A percentile compares a stretch with the other conserved stretches of the same genome.
Conservation (phyloP, 2,113 vertebrate genomes). For the Embiotoca jacksoni region DNA sequence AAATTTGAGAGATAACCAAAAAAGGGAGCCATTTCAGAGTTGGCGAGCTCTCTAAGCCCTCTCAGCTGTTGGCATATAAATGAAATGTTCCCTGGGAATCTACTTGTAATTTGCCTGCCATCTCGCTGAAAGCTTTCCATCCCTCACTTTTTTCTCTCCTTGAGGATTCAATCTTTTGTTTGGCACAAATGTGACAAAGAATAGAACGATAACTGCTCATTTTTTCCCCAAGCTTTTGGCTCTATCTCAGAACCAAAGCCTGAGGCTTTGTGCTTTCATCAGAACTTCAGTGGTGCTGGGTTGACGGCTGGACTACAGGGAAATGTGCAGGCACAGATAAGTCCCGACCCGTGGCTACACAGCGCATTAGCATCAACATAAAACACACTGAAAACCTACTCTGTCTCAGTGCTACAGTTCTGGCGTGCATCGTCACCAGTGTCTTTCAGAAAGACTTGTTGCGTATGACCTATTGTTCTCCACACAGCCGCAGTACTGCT, state of each 20-base stretch:
- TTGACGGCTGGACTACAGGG: slow-evolving; percentile 55
- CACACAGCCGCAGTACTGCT: slow-evolving; percentile 20
- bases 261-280: slow-evolving; percentile 66
- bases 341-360: slow-evolving; percentile 40
- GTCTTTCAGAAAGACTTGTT: slow-evolving; percentile 39
- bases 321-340: slow-evolving; percentile 62
- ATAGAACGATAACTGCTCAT: slow-evolving; percentile 50
- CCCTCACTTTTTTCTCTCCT: slow-evolving; percentile 41
- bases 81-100: slow-evolving; percentile 50
- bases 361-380: slow-evolving; percentile 25
- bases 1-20: slow-evolving; percentile 49
- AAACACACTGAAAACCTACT: slow-evolving; percentile 23
- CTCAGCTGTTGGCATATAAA: slow-evolving; percentile 52
- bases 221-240: slow-evolving; percentile 52
- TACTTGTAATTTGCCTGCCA: slow-evolving; percentile 46
- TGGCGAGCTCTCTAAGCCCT: slow-evolving; percentile 54
- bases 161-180: slow-evolving; percentile 59
- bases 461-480: slow-evolving; percentile 14
- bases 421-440: slow-evolving; percentile 17
- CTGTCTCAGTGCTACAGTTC: slow-evolving; percentile 12
- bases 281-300: slow-evolving; percentile 43
- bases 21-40: slow-evolving; percentile 45
- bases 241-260: slow-evolving; percentile 51
- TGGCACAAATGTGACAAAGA: slow-evolving; percentile 57
- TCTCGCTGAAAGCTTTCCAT: slow-evolving; percentile 42